These are phyloP conservation scores for Leptopilina drosophilae DNA, from an alignment of 2,888 invertebrate species.

Conservation along the genomic window DNA sequence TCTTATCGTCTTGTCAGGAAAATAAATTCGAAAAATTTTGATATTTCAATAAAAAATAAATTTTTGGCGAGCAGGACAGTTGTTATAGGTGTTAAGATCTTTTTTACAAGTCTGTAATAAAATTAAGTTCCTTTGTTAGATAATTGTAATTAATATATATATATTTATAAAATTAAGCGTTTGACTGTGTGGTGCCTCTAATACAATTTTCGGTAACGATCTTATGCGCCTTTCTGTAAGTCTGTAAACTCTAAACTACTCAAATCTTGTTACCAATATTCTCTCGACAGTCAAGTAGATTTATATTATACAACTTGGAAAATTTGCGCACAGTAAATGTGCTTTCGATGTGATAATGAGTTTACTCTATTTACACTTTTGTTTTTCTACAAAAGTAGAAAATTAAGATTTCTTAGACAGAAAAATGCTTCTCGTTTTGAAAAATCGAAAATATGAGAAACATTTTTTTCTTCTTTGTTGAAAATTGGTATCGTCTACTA, in stretches of 20 bases:
- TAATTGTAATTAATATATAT: not conserved
- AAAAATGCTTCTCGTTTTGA: too few species aligned
- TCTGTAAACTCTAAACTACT: conserved; percentile 24
- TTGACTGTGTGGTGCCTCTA: conserved; percentile 55
- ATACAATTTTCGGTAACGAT: conserved; percentile 51
- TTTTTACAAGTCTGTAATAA: conserved; percentile 62
- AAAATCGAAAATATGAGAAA: not conserved
- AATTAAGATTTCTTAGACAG: too few species aligned
- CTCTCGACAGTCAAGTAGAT: conserved; percentile 26
- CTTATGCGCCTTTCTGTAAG: conserved; percentile 44
- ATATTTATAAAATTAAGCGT: conserved; percentile 37
- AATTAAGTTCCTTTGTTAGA: conserved; percentile 16
- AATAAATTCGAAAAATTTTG: not conserved
- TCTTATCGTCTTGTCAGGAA: not conserved
- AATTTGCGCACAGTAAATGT: conserved; percentile 14
- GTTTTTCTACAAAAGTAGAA: not conserved
- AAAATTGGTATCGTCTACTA: too few species aligned
- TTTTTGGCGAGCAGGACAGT: conserved; percentile 51
- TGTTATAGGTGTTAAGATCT: conserved; percentile 60
- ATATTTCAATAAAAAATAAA: conserved; percentile 1
- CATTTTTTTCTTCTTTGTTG: not conserved
- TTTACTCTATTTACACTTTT: not conserved
- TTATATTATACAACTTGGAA: not conserved
- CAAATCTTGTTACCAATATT: conserved; percentile 27
- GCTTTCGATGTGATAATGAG: conserved; percentile 19